A percentile compares a stretch with the other conserved stretches of the same genome.
Evolutionary conservation across 2,113 vertebrate genomes (phyloP).

Genomic region (Thymallus thymallus): DNA sequence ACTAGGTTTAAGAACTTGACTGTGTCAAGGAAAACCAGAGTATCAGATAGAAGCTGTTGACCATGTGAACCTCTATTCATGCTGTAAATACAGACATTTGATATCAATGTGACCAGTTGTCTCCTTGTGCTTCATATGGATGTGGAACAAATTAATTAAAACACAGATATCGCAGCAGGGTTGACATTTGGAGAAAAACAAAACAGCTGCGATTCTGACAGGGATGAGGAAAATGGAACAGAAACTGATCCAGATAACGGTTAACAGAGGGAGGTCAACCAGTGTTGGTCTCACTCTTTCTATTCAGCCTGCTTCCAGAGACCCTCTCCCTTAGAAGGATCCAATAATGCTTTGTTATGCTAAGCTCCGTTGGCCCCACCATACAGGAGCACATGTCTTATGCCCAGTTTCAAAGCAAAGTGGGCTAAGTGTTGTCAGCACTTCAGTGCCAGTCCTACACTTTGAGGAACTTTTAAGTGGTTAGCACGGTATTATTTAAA

Average conservation of each 20-base stretch:
- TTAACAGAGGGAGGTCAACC: not conserved
- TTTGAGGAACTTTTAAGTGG: constrained; percentile 41
- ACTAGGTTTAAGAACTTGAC: too few species aligned
- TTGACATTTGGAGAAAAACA: constrained; percentile 3
- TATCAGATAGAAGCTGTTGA: not conserved
- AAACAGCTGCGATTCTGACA: not conserved
- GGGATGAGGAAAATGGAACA: not conserved
- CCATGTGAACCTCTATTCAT: not conserved
- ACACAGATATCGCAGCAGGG: not conserved
- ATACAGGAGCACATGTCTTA: constrained; percentile 4
- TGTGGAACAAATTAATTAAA: not conserved
- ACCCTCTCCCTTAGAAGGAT: not conserved
- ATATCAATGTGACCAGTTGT: not conserved
- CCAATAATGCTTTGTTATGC: constrained; percentile 6
- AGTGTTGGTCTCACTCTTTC: too few species aligned
- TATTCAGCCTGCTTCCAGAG: not conserved
- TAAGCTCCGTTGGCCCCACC: not conserved
- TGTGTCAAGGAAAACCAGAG: not conserved
- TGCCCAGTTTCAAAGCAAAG: not conserved
- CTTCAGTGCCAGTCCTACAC: constrained; percentile 8
- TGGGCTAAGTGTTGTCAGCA: not conserved
- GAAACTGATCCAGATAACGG: not conserved
- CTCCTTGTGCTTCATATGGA: not conserved
- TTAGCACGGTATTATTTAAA: constrained; percentile 30
- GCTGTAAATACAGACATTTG: not conserved